phyloP scores from a whole-genome alignment of 2,888 invertebrate genomes.

The Brassicogethes aeneus region DNA sequence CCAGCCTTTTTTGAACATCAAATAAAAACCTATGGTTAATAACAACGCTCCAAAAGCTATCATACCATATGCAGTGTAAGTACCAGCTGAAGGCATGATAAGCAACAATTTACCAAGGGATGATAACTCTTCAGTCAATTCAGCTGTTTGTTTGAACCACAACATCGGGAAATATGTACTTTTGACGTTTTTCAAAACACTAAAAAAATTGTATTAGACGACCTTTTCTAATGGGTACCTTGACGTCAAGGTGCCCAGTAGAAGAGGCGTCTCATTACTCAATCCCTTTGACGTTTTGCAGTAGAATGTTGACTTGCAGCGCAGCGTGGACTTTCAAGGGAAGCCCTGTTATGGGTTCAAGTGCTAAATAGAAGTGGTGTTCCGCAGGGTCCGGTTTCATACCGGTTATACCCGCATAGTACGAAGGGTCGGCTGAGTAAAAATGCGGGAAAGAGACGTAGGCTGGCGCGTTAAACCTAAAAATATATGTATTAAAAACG shows the following conservation, averaged over 20 bases:
- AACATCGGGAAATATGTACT: conserved; percentile 61
- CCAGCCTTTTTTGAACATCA: conserved; percentile 32
- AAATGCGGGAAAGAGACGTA: conserved; percentile 79
- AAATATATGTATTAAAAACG: conserved; percentile 10
- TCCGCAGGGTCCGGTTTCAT: conserved; percentile 52
- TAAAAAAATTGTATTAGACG: conserved; percentile 31
- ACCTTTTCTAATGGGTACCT: background rate
- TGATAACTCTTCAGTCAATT: conserved; percentile 50
- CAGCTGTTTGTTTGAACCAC: conserved; percentile 65
- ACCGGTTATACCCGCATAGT: conserved; percentile 54
- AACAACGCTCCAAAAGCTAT: conserved; percentile 40
- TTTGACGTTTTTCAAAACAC: conserved; percentile 47
- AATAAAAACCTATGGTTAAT: conserved; percentile 31
- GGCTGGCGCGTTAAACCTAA: conserved; percentile 69
- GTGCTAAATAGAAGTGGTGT: conserved; percentile 56
- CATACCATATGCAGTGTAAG: conserved; percentile 48
- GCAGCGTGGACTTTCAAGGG: conserved; percentile 66
- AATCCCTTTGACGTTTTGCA: conserved; percentile 45
- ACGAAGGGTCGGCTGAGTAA: conserved; percentile 60
- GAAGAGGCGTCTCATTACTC: too few relatives aligned
- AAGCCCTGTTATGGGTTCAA: conserved; percentile 72
- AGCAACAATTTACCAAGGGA: conserved; percentile 45
- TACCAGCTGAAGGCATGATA: conserved; percentile 45
- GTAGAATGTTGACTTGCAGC: conserved; percentile 66
- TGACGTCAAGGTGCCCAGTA: too few relatives aligned